phyloP scores from a whole-genome alignment of 2,113 vertebrate species.

The Brevimyrus niger region DNA sequence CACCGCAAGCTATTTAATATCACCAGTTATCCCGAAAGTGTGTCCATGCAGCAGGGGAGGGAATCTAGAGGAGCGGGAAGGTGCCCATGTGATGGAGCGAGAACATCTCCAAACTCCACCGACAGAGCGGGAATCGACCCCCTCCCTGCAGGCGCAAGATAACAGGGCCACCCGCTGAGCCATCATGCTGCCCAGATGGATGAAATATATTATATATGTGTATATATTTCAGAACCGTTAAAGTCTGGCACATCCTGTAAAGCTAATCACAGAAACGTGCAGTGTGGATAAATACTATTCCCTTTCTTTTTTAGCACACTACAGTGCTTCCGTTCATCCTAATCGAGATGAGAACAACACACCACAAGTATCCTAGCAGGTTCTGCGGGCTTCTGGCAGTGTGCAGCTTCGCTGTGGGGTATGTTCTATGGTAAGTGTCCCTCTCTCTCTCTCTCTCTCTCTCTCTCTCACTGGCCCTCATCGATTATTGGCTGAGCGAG shows the following conservation, averaged over 20 bases:
- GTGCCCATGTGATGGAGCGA: not conserved
- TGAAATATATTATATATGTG: not conserved
- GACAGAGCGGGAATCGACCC: not conserved
- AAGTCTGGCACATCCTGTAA: not conserved
- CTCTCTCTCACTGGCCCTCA: not conserved
- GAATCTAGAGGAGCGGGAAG: not conserved
- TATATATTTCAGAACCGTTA: not conserved
- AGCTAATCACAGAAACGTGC: not conserved
- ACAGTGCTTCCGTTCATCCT: constrained; percentile 96
- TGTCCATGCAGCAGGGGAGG: not conserved
- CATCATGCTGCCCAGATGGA: not conserved
- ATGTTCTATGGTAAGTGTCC: constrained; percentile 86
- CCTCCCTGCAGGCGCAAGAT: not conserved
- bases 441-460: not conserved
- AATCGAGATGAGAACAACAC: constrained; percentile 97
- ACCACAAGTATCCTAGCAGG: constrained; percentile 88
- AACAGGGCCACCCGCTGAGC: not conserved
- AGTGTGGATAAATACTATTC: not conserved
- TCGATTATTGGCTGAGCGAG: not conserved
- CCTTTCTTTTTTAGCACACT: constrained; percentile 74
- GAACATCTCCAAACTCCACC: not conserved
- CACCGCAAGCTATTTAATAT: not conserved
- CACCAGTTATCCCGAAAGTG: not conserved
- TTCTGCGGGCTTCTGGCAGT: constrained; percentile 74
- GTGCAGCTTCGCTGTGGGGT: constrained; percentile 79